Evolutionary conservation across 2,888 invertebrate species (phyloP), one percentile per base, ranked within the genome.

Genomic region (Drosophila kambysellisi): DNA sequence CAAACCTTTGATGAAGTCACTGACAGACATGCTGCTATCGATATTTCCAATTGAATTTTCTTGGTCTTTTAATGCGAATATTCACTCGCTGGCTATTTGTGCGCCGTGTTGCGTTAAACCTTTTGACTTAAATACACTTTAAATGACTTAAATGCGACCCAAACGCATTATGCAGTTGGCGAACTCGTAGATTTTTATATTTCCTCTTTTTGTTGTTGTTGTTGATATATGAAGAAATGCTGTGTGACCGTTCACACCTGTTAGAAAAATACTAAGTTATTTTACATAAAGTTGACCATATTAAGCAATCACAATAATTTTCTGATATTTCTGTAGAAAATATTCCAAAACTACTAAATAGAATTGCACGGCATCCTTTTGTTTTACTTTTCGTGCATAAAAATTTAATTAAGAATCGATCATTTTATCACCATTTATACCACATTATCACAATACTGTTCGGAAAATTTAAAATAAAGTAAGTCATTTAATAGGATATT

Each of bases 1-100:
- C 77, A 99, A 94, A 80, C 97, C 98, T 93, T 98, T 97, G 77
- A 99, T 94, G 93, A 98, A 98, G 92, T 98, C 97, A 83, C 96
- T 96, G 79, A 97, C 96, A 87, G 97, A 97, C 97, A 92, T 92
- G 17, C 30, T 74, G 43, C 4, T 68, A 54, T 63, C 43, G 62
- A 67, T 68, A 43, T 65, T 70, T 69, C 35, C 37, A 66, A 59
- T 41, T 50, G 32, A 12, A 59, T 60, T 60, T 43, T 29, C 12
- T 17, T 37, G 29, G 33, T 20, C 11, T 43, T 48, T 7, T 20
- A 39, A 39, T 7, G 11, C 15, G 5, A 29, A 25, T n/a, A 3
- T 12, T 7, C 0, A 41, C 43, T 46, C 11, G 11, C 15, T 46
- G 30, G 29, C 17, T 39, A n/a, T 15, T 63, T 80, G 70, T 70